Conservation (phyloP, 1,140 invertebrate genomes). For the Dendroctonus valens region DNA sequence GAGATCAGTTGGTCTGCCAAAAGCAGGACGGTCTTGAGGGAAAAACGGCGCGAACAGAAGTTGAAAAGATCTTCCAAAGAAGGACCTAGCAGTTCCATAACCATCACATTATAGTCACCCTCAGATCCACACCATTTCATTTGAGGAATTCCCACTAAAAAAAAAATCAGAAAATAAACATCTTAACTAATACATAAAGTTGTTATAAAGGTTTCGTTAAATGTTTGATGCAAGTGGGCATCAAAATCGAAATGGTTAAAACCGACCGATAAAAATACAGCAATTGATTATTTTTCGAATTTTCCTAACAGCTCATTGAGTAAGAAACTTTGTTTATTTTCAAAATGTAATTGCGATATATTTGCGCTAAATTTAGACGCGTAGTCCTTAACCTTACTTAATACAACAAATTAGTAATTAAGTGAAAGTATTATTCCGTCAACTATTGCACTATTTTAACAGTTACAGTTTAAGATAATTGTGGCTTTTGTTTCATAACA, state of each 20-base stretch:
- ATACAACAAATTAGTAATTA: not conserved
- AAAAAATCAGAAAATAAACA: conserved; percentile 34
- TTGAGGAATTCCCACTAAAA: conserved; percentile 85
- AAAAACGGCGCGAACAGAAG: conserved; percentile 96
- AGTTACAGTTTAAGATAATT: not conserved
- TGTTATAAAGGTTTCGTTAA: no score
- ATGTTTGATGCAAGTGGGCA: no score
- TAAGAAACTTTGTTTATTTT: no score
- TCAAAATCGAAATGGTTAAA: no score
- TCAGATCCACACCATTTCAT: conserved; percentile 99
- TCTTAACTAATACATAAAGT: not conserved
- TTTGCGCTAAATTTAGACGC: conserved; percentile 2
- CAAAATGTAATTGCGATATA: not conserved
- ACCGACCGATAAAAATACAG: not conserved
- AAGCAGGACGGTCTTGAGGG: conserved; percentile 95
- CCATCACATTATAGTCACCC: conserved; percentile 99
- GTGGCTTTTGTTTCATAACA: no score
- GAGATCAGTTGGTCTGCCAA: conserved; percentile 97
- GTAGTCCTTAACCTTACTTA: not conserved
- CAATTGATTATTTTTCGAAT: no score
- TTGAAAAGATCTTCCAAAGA: conserved; percentile 98
- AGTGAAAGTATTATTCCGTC: not conserved
- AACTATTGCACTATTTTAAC: conserved; percentile 1
- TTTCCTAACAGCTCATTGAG: no score
- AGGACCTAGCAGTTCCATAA: conserved; percentile 97